Base-by-base conservation (phyloP, 1,140 invertebrate genomes). In the Brachionus rotundiformis region DNA sequence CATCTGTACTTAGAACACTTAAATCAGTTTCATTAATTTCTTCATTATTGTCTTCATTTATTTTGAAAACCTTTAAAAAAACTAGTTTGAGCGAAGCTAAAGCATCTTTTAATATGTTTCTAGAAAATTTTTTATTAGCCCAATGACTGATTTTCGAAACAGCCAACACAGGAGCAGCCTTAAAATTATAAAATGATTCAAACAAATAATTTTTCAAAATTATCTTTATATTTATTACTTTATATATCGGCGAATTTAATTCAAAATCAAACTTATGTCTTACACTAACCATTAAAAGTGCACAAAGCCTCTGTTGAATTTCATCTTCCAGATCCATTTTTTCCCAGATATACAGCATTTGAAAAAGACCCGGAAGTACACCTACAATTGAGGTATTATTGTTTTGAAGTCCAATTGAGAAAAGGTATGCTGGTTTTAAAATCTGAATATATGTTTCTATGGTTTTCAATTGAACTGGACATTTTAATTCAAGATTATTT, bases 371-470 rank as follows among this genome's bases (percentile, higher is more conserved):
- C 11, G 63, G 63, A 33, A 68, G 29, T 13, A 68, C 27, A 10
- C 7, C 11, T 11, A 31, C 29, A 33, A 68, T 68, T 19, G 27
- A 13, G 29, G 63, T 33, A 33, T 23, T 33, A 33, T 68, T 68
- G 33, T 33, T 68, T 33, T 68, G 63, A 33, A 68, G 7, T 13
- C 29, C 31, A 33, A 68, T 68, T 33, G 31, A 68, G 16, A 68
- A 68, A 33, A 11, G 63, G 33, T 68, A 68, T n/a, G 63, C 27
- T 33, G 63, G 63, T 33, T 33, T 10, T 33, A 68, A 19, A 33
- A 68, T 68, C 31, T 68, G 63, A 19, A 71, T 23, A 19, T 71
- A 71, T n/a, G 36, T 71, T 71, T 71, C 65, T 33, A 71, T n/a
- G 7, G 3, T 71, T 41, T 71, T 41, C 7, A 71, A 71, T 6